phyloP scores from a whole-genome alignment of 2,888 invertebrate species.

The Calameuta pallipes region DNA sequence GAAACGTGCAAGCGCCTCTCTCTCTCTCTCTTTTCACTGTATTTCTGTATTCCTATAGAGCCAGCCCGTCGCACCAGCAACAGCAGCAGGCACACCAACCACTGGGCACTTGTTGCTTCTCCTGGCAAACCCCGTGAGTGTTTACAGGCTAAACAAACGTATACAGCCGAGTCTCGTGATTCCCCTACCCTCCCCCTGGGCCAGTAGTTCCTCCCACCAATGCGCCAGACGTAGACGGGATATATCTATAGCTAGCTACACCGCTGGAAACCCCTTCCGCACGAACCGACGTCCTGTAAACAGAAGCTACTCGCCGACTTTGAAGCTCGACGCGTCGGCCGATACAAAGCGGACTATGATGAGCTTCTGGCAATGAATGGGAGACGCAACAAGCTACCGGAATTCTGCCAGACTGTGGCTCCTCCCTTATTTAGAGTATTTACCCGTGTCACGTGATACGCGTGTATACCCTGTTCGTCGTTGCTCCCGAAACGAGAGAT shows the following conservation, averaged over 20 bases:
- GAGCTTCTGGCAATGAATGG: slow-evolving; percentile 47
- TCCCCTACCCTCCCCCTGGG: background rate
- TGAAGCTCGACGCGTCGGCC: background rate
- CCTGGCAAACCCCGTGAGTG: slow-evolving; percentile 52
- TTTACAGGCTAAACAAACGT: slow-evolving; percentile 60
- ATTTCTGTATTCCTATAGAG: no score
- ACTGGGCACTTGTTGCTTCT: slow-evolving; percentile 56
- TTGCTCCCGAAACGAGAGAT: no score
- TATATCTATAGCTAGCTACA: background rate
- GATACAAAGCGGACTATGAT: slow-evolving; percentile 24
- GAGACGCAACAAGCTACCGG: slow-evolving; percentile 55
- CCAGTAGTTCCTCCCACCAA: background rate
- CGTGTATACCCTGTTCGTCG: no score
- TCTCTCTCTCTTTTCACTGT: background rate
- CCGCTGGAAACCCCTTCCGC: background rate
- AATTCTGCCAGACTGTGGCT: slow-evolving; percentile 54
- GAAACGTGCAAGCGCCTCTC: no score
- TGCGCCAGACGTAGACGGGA: background rate
- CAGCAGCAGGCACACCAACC: slow-evolving; percentile 14
- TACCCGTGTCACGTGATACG: background rate
- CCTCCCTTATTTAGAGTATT: background rate
- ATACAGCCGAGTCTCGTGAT: slow-evolving; percentile 29
- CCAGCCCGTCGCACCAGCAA: no score
- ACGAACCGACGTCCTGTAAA: background rate
- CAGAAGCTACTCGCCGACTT: background rate